Evolutionary conservation across 2,797 vertebrate species (phyloP), one percentile per base, ranked within the genome.

Genomic region (Sebastes hubbsi): DNA sequence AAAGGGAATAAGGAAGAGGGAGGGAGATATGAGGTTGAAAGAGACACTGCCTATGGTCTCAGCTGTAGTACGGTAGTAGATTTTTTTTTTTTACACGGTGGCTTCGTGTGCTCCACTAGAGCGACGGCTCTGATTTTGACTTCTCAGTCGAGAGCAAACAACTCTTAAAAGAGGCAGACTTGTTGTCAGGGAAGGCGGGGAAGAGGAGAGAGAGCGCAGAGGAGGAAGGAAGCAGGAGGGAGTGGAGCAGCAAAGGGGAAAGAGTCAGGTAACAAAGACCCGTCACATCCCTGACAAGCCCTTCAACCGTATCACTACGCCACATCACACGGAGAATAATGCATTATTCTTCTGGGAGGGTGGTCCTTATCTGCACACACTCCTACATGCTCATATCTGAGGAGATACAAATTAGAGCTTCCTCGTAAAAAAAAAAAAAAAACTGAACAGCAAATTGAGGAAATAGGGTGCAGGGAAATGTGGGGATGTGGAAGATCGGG

Each of bases 221-320:
- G 63, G 66, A 56, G 13, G 72, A 13, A 46, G 81, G 61, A 62
- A 60, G 71, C 16, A 25, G 54, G 62, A 69, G 69, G 72, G 52
- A 81, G 54, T 72, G 27, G 68, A 82, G 76, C 73, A 69, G 76
- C 52, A 25, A 65, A 74, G 54, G 58, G 60, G 58, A 76, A 87
- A 77, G 81, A 87, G 83, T 76, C 84, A 83, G 83, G 89, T 91
- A 93, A 93, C 89, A 94, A 93, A 94, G 92, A 91, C 74, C 87
- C 75, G 81, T 87, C 91, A 90, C 83, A 84, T 78, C 82, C 82
- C 72, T 78, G 84, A 91, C 92, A 90, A 86, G 78, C 77, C 69
- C 83, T 42, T 85, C 80, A 61, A 75, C 80, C 78, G 6, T 82
- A 90, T 89, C 86, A 75, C 71, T 46, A 12, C 6, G 58, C 80